A percentile compares a stretch with the other conserved stretches of the same genome.
Conservation (phyloP, 2,113 vertebrate genomes). For the Falcunculus frontatus region DNA sequence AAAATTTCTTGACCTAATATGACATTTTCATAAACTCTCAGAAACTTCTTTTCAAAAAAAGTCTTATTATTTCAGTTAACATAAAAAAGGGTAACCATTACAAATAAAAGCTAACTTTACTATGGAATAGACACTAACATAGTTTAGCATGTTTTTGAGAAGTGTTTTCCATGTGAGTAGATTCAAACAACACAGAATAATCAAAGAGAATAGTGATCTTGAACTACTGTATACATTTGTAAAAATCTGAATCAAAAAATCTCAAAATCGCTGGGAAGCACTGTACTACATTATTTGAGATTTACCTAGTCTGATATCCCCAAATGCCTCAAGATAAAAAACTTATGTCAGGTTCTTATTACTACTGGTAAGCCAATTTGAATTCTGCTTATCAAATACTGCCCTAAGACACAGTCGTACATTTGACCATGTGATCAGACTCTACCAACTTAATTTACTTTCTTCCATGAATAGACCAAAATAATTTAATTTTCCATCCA, state of each 20-base stretch:
- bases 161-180: neutral
- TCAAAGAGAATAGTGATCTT: neutral
- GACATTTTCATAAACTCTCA: neutral
- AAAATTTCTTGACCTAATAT: neutral
- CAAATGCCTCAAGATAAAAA: neutral
- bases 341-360: neutral
- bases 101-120: neutral
- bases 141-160: neutral
- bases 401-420: neutral
- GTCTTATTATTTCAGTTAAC: neutral
- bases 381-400: neutral
- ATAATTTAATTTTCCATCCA: neutral
- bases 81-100: neutral
- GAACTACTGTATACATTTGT: neutral
- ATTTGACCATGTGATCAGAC: neutral
- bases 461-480: neutral
- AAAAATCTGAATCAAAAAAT: neutral
- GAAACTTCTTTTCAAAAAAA: neutral
- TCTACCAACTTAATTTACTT: neutral
- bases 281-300: neutral
- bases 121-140: neutral
- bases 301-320: neutral
- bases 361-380: accelerated
- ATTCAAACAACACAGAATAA: neutral
- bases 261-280: neutral